Base-by-base conservation (phyloP, 2,113 vertebrate species). In the Pipa parva region DNA sequence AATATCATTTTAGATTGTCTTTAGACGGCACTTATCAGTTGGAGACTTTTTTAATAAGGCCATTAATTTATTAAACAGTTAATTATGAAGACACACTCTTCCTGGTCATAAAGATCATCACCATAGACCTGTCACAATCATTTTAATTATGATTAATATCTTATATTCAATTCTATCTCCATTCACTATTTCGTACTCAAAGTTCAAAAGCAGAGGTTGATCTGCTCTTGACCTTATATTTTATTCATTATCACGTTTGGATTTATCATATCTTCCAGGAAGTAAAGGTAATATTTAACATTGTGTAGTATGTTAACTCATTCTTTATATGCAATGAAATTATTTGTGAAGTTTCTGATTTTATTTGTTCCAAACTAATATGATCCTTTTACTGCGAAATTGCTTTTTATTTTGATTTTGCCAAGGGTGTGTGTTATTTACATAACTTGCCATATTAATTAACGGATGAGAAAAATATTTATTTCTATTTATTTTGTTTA, bases 121-220 rank as follows among this genome's bases (percentile, higher is more conserved):
- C 90, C 83, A 80, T 84, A 87, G 90, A 92, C 91, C 88, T 88
- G 88, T 85, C 86, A 85, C 89, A 89, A 84, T 83, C 85, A 79
- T 82, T 88, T 84, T 95, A 97, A 99, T 99, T 95, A 92, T 87
- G 83, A 89, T 93, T 99, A 99, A 99, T 99, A 86, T 73, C 89
- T 92, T 91, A 97, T 97, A 87, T 85, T 83, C 87, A 87, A 99
- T 98, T 97, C 95, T 62, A 85, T 79, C 80, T 87, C 75, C 79
- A 86, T 83, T 88, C 88, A 84, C 75, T 83, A 85, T 88, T 88
- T 79, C 68, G 69, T 77, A 80, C 82, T 80, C 85, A 87, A 83
- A 86, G 84, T 88, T 91, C 84, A 84, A 79, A 74, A 83, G 77
- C 86, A 85, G 61, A 82, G 80, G 75, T 75, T 81, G 74, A 85